A percentile compares a stretch with the other conserved stretches of the same genome.
phyloP scores from a whole-genome alignment of 2,888 invertebrate genomes.

The Sphaerophoria taeniata region DNA sequence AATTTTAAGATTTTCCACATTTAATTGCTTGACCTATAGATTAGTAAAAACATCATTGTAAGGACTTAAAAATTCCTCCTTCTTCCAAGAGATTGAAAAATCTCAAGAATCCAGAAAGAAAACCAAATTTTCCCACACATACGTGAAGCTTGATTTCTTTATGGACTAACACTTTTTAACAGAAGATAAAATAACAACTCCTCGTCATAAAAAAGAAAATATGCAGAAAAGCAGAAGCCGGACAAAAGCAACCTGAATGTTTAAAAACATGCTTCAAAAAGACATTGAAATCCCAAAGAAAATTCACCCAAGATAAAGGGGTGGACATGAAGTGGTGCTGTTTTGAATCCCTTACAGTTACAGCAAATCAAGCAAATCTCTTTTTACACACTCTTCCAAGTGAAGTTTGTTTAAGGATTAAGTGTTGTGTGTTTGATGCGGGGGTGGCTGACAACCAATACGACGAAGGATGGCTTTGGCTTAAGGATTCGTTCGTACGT shows the following conservation, averaged over 20 bases:
- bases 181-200: slow-evolving; percentile 49
- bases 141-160: slow-evolving; percentile 45
- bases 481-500: slow-evolving; percentile 51
- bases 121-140: slow-evolving; percentile 68
- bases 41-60: too few species aligned
- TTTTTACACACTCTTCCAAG: too few species aligned
- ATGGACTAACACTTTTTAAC: slow-evolving; percentile 62
- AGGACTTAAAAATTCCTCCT: slow-evolving; percentile 25
- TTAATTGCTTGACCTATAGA: too few species aligned
- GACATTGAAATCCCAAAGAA: slow-evolving; percentile 56
- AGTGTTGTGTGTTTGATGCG: slow-evolving; percentile 56
- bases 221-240: slow-evolving; percentile 8
- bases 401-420: slow-evolving; percentile 75
- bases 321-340: too few species aligned
- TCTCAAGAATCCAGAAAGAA: slow-evolving; percentile 54
- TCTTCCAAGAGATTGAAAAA: slow-evolving; percentile 37
- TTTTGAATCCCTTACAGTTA: too few species aligned
- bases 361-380: too few species aligned
- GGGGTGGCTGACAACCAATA: slow-evolving; percentile 21
- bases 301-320: slow-evolving; percentile 17
- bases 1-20: too few species aligned
- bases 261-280: slow-evolving; percentile 66
- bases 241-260: slow-evolving; percentile 59
- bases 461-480: slow-evolving; percentile 12
- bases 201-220: slow-evolving; percentile 26